Percentiles rank a stretch among this genome's conserved stretches.
Evolutionary conservation across 2,113 vertebrate species (phyloP).

Genomic region (Dasyornis broadbenti): DNA sequence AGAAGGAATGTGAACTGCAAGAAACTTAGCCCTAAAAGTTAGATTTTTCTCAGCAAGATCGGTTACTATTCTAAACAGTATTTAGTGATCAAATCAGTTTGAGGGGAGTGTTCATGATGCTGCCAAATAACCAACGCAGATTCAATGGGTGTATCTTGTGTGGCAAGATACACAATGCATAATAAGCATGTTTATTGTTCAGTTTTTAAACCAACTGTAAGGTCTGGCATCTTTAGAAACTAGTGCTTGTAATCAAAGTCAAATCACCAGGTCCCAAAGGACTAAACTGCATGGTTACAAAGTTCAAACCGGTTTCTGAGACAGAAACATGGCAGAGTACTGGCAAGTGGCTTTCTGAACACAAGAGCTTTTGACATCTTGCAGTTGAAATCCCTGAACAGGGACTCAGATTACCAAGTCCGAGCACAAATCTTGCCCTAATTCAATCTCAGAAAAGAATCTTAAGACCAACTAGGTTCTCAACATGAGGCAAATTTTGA

Average conservation of each 20-base stretch:
- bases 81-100: constrained; percentile 27
- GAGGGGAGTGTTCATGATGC: not conserved
- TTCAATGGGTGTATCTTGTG: not conserved
- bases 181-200: not conserved
- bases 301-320: not conserved
- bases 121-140: constrained; percentile 10
- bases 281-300: not conserved
- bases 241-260: not conserved
- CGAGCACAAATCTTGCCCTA: not conserved
- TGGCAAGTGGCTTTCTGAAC: not conserved
- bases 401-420: not conserved
- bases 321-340: not conserved
- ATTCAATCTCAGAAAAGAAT: not conserved
- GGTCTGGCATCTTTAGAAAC: constrained; percentile 1
- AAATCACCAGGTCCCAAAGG: not conserved
- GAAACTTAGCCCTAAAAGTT: not conserved
- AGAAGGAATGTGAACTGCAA: not conserved
- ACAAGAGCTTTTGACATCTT: not conserved
- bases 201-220: constrained; percentile 4
- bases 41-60: not conserved
- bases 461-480: not conserved
- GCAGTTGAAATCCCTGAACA: not conserved
- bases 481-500: not conserved
- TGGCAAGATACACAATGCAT: no score
- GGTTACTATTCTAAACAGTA: not conserved